Evolutionary conservation across 1,140 invertebrate genomes (phyloP).

Genomic region (Campoletis sonorensis): DNA sequence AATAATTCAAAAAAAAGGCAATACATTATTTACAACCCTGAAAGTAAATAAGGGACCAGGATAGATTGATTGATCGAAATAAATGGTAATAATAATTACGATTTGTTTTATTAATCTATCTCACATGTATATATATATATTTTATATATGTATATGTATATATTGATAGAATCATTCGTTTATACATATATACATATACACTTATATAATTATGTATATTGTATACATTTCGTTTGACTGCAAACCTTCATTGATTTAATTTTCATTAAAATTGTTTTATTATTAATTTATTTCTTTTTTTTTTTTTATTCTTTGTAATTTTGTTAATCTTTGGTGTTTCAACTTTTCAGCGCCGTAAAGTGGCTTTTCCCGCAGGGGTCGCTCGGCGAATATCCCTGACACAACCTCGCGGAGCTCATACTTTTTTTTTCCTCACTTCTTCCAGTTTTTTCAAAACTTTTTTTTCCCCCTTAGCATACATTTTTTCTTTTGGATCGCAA

Average conservation of each 20-base stretch:
- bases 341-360: background rate
- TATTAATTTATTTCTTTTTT: slow-evolving; percentile 37
- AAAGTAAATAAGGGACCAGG: too few relatives aligned
- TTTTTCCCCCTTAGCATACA: too few relatives aligned
- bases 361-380: background rate
- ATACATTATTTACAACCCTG: too few relatives aligned
- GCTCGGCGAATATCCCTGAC: slow-evolving; percentile 10
- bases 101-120: slow-evolving; percentile 68
- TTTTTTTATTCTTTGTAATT: too few relatives aligned
- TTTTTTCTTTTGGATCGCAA: too few relatives aligned
- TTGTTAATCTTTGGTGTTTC: slow-evolving; percentile 36
- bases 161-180: slow-evolving; percentile 25
- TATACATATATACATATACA: slow-evolving; percentile 52
- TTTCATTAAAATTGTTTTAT: slow-evolving; percentile 31
- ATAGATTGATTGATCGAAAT: too few relatives aligned
- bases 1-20: too few relatives aligned
- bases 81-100: slow-evolving; percentile 63
- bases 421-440: too few relatives aligned
- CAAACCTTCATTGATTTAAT: slow-evolving; percentile 1
- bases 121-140: slow-evolving; percentile 65
- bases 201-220: slow-evolving; percentile 60
- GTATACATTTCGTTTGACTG: slow-evolving; percentile 60
- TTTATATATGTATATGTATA: too few relatives aligned
- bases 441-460: too few relatives aligned
- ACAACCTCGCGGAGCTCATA: background rate